Evolutionary conservation across 2,797 vertebrate species (phyloP).

Genomic region (Melanotaenia parkinsoni): DNA sequence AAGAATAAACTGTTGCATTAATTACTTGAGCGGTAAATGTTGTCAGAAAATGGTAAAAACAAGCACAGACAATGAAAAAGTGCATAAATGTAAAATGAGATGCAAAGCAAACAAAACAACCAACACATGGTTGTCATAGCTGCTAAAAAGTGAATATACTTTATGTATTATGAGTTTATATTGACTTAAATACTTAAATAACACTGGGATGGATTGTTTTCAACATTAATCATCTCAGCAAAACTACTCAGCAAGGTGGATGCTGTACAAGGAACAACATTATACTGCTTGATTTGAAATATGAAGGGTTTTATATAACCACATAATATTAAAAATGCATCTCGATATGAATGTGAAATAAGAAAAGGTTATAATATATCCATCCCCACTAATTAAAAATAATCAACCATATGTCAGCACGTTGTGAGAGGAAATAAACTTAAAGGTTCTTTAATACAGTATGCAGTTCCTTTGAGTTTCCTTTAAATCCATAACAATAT

Average conservation of each 20-base stretch:
- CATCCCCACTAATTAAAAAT: not conserved
- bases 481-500: conserved; percentile 18
- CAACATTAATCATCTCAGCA: not conserved
- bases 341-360: not conserved
- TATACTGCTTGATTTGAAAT: not conserved
- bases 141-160: not conserved
- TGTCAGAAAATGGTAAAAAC: not conserved
- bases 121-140: not conserved
- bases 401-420: not conserved
- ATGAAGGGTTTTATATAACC: not conserved
- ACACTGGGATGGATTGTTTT: not conserved
- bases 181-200: conserved; percentile 3
- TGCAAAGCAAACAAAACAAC: not conserved
- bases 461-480: not conserved
- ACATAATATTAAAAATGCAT: too few species aligned
- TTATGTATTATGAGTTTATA: not conserved
- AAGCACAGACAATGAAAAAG: not conserved
- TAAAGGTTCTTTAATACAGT: conserved; percentile 1
- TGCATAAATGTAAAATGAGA: not conserved
- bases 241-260: not conserved
- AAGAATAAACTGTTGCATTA: too few species aligned
- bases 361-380: not conserved
- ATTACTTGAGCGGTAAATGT: not conserved
- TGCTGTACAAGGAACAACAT: not conserved
- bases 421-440: not conserved